Conservation (phyloP, 2,797 vertebrate genomes). For the Gymnothorax javanicus region DNA sequence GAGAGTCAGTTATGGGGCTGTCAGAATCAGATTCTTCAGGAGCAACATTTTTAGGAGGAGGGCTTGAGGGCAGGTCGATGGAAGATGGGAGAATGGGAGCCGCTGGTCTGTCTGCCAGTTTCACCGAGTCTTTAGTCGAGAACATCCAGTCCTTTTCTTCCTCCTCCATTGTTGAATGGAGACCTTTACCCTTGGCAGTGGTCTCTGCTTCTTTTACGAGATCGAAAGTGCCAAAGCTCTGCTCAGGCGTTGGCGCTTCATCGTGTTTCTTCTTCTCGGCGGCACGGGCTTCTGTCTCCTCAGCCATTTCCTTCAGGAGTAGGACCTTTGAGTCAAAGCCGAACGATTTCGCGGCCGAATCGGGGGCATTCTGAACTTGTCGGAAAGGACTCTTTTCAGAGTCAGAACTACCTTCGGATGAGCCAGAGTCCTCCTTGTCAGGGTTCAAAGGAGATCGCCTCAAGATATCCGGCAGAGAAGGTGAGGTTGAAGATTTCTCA, state of each 20-base stretch:
- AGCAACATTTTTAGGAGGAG: conserved; percentile 46
- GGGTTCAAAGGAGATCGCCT: conserved; percentile 82
- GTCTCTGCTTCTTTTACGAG: conserved; percentile 76
- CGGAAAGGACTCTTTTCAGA: conserved; percentile 69
- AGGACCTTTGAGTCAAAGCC: conserved; percentile 78
- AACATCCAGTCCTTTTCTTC: conserved; percentile 69
- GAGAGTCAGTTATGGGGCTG: conserved; percentile 71
- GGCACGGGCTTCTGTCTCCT: conserved; percentile 67
- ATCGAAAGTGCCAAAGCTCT: conserved; percentile 78
- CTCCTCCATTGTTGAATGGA: conserved; percentile 57
- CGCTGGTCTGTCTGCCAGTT: conserved; percentile 59
- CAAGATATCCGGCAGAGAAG: conserved; percentile 89
- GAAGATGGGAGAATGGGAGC: conserved; percentile 60
- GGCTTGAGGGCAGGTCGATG: conserved; percentile 2
- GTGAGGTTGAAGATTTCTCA: conserved; percentile 65
- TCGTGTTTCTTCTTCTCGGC: conserved; percentile 54
- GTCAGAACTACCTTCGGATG: conserved; percentile 73
- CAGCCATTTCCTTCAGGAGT: conserved; percentile 71
- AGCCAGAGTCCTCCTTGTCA: conserved; percentile 71
- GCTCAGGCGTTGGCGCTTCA: conserved; percentile 69
- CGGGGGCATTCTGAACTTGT: conserved; percentile 67
- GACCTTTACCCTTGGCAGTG: conserved; percentile 57
- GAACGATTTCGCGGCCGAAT: conserved; percentile 80
- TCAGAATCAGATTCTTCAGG: conserved; percentile 73
- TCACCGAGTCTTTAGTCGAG: conserved; percentile 58